A percentile compares a stretch with the other conserved stretches of the same genome.
Conservation (phyloP, 2,797 vertebrate species). For the Dryobates pubescens region DNA sequence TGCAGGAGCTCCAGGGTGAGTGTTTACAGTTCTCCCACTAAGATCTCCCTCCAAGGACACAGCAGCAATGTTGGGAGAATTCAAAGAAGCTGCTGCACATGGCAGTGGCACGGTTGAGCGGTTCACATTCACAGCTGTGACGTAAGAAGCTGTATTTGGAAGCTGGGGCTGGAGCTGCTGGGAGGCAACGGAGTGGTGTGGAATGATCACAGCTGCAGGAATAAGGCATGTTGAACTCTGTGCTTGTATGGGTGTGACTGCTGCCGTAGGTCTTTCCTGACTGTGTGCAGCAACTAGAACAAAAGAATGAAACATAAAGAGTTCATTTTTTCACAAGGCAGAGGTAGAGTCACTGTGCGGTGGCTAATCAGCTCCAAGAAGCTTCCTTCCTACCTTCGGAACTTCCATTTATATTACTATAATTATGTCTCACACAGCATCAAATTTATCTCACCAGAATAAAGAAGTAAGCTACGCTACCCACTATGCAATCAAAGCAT, state of each 20-base stretch:
- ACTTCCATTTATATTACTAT: background rate
- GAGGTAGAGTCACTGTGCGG: background rate
- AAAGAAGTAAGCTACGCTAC: background rate
- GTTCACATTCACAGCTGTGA: constrained; percentile 68
- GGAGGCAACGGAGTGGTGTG: constrained; percentile 78
- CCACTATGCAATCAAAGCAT: background rate
- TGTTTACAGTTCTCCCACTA: constrained; percentile 73
- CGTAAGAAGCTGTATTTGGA: constrained; percentile 69
- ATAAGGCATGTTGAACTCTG: constrained; percentile 83
- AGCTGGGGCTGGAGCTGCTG: constrained; percentile 79
- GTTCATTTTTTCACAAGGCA: background rate
- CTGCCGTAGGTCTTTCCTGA: constrained; percentile 93
- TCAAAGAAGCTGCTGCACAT: constrained; percentile 86
- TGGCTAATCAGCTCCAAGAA: background rate
- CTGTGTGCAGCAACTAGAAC: constrained; percentile 86
- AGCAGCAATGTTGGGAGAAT: constrained; percentile 81
- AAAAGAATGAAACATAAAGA: background rate
- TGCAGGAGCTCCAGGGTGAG: constrained; percentile 76
- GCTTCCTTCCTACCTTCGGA: background rate
- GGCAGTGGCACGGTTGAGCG: constrained; percentile 81
- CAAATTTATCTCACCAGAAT: background rate
- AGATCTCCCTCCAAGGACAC: constrained; percentile 86
- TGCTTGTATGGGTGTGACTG: constrained; percentile 91
- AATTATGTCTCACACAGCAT: background rate
- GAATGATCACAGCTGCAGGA: constrained; percentile 81